Percentiles rank a stretch among this genome's conserved stretches.
Evolutionary conservation across 2,888 invertebrate species (phyloP).

Genomic region (Drosophila conformis): DNA sequence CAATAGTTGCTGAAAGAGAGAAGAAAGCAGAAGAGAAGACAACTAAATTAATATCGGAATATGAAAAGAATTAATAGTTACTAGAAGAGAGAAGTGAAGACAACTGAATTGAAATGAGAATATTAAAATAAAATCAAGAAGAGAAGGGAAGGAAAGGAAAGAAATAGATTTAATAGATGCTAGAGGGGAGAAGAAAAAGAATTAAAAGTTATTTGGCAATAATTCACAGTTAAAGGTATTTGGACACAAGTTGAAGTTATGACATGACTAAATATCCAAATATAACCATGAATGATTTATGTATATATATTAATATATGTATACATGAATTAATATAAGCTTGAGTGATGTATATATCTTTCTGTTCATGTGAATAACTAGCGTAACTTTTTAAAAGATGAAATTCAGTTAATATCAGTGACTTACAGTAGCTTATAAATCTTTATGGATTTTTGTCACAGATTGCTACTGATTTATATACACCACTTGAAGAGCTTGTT

Average conservation of each 20-base stretch:
- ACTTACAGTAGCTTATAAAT: background rate
- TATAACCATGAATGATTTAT: background rate
- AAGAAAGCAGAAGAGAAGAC: background rate
- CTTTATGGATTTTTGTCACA: background rate
- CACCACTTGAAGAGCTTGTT: background rate
- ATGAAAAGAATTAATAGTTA: background rate
- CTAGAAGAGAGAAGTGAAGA: background rate
- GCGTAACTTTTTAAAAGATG: background rate
- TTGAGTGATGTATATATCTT: background rate
- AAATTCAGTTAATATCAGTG: background rate
- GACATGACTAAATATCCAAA: background rate
- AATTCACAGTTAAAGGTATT: background rate
- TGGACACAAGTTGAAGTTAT: background rate
- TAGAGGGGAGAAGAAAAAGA: background rate
- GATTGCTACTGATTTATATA: background rate
- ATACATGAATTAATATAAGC: background rate
- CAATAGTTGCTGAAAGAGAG: background rate
- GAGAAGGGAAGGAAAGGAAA: background rate
- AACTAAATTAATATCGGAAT: background rate
- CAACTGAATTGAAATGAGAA: background rate
- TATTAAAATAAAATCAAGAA: background rate
- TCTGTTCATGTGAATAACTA: background rate
- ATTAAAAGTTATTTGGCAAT: background rate
- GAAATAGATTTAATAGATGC: background rate
- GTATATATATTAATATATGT: background rate